phyloP scores from a whole-genome alignment of 1,140 invertebrate species.

The Drosophila kepulauana region DNA sequence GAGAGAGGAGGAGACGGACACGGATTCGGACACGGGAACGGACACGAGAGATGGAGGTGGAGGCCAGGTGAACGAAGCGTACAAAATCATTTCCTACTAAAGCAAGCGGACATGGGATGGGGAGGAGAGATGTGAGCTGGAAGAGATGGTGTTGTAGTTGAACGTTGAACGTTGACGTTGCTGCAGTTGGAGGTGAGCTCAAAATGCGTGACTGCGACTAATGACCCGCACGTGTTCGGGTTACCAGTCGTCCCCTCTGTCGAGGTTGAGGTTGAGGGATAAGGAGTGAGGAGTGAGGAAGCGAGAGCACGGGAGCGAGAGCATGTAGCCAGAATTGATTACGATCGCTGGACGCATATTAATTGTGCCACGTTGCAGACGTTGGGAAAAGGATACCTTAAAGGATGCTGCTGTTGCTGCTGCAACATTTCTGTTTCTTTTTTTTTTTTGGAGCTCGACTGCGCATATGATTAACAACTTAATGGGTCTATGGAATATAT shows the following conservation, averaged over 20 bases:
- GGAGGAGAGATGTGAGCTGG: slow-evolving; percentile 34
- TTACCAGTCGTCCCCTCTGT: slow-evolving; percentile 34
- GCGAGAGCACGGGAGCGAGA: slow-evolving; percentile 14
- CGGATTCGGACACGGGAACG: not conserved
- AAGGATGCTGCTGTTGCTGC: slow-evolving; percentile 56
- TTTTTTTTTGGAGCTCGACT: slow-evolving; percentile 41
- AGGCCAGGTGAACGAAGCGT: slow-evolving; percentile 75
- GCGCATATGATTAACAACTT: slow-evolving; percentile 83
- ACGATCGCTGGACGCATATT: slow-evolving; percentile 83
- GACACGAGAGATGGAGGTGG: not conserved
- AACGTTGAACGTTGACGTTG: slow-evolving; percentile 18
- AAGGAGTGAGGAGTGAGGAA: not conserved
- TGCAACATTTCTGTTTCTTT: not conserved
- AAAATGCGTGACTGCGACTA: slow-evolving; percentile 83
- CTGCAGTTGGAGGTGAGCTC: slow-evolving; percentile 58
- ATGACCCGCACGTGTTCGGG: slow-evolving; percentile 80
- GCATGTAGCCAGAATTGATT: slow-evolving; percentile 78
- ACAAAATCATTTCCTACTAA: slow-evolving; percentile 84
- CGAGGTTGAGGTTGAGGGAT: not conserved
- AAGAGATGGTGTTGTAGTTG: slow-evolving; percentile 33
- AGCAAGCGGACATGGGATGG: slow-evolving; percentile 66
- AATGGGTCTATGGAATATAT: slow-evolving; percentile 52
- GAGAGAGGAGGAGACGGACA: slow-evolving; percentile 4
- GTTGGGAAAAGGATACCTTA: slow-evolving; percentile 64
- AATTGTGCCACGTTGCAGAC: slow-evolving; percentile 69